phyloP scores from a whole-genome alignment of 2,797 vertebrate species.

The Chromobotia macracanthus region DNA sequence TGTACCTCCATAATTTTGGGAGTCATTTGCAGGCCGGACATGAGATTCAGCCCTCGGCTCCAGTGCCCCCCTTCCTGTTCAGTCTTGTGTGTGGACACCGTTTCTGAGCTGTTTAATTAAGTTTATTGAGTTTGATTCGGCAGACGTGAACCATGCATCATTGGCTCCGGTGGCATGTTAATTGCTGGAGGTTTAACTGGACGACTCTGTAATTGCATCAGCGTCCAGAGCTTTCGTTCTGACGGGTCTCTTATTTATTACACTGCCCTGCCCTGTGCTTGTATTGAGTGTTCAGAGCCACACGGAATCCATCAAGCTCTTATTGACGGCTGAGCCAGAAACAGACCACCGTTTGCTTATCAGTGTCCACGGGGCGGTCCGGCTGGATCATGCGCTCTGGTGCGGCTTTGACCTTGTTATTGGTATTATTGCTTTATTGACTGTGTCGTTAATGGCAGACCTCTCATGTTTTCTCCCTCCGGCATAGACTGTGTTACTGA shows the following conservation, averaged over 20 bases:
- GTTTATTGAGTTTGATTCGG: constrained; percentile 78
- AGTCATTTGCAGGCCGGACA: constrained; percentile 9
- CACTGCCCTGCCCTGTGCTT: constrained; percentile 70
- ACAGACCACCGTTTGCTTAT: constrained; percentile 49
- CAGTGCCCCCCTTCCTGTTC: constrained; percentile 53
- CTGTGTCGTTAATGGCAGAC: constrained; percentile 39
- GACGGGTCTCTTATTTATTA: constrained; percentile 76
- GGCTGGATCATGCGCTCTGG: constrained; percentile 13
- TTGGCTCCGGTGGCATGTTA: constrained; percentile 74
- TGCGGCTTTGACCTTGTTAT: constrained; percentile 56
- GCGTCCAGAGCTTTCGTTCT: constrained; percentile 73
- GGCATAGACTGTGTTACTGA: constrained; percentile 10
- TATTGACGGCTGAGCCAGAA: constrained; percentile 61
- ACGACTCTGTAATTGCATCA: constrained; percentile 81
- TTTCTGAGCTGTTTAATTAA: constrained; percentile 79
- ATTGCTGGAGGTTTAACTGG: constrained; percentile 80
- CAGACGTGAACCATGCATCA: constrained; percentile 57
- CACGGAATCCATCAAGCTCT: constrained; percentile 59
- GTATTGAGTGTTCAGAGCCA: constrained; percentile 69
- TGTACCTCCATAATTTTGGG: constrained; percentile 20
- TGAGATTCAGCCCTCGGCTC: constrained; percentile 1
- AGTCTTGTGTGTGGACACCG: constrained; percentile 63
- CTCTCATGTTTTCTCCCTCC: constrained; percentile 26
- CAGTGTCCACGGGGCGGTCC: constrained; percentile 28
- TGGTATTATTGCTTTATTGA: constrained; percentile 60